These are phyloP conservation scores for Amblyopsis hoosieri DNA, from an alignment of 2,797 vertebrate species.

Conservation along the genomic window DNA sequence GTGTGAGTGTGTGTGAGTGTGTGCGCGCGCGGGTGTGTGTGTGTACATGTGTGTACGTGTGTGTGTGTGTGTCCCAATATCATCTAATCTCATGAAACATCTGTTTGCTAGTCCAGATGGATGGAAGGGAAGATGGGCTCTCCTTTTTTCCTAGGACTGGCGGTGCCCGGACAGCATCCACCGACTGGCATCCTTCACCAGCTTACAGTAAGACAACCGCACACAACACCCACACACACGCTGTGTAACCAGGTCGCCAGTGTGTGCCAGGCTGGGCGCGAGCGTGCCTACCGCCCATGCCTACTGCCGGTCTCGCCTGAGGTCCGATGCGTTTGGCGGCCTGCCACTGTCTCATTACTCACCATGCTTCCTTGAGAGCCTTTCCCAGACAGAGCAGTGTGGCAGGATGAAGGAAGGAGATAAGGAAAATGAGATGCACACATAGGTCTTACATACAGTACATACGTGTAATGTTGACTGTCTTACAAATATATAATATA, in stretches of 20 bases:
- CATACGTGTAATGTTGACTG: no score
- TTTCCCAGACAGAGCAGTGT: slow-evolving; percentile 66
- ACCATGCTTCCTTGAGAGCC: slow-evolving; percentile 69
- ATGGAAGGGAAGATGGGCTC: slow-evolving; percentile 3
- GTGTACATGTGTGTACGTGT: background rate
- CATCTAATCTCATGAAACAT: slow-evolving; percentile 42
- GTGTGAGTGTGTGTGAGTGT: background rate
- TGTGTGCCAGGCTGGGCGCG: slow-evolving; percentile 62
- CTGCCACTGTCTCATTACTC: slow-evolving; percentile 73
- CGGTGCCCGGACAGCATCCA: slow-evolving; percentile 26
- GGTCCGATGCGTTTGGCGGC: slow-evolving; percentile 70
- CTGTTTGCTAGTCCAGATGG: slow-evolving; percentile 25
- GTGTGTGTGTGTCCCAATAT: background rate
- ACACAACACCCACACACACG: slow-evolving; percentile 1
- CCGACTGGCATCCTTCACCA: slow-evolving; percentile 35
- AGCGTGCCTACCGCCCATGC: slow-evolving; percentile 66
- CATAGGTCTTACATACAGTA: no score
- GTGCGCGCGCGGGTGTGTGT: background rate
- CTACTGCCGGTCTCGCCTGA: slow-evolving; percentile 71
- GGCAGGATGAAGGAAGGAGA: slow-evolving; percentile 40
- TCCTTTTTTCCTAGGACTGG: slow-evolving; percentile 22
- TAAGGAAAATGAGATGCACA: slow-evolving; percentile 22
- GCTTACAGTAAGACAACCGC: slow-evolving; percentile 10
- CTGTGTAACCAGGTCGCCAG: slow-evolving; percentile 37
- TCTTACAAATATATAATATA: no score